Evolutionary conservation across 92 coral and sea anemone genomes (phyloP).

Genomic region (Blastomussa wellsi): DNA sequence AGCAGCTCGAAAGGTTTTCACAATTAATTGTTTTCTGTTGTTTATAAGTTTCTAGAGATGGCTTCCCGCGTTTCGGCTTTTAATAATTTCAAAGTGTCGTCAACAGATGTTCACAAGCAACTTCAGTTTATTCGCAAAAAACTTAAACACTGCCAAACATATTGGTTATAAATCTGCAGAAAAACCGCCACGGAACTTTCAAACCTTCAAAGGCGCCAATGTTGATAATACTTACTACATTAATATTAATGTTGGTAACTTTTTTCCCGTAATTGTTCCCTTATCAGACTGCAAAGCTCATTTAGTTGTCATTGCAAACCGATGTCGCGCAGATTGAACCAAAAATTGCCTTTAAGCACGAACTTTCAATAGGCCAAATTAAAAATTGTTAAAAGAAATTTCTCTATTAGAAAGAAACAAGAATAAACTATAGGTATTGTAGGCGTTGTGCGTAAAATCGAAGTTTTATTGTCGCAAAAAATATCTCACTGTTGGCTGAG

Average conservation of each 20-base stretch:
- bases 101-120: slow-evolving; percentile 6
- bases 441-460: background rate
- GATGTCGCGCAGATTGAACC: slow-evolving; percentile 19
- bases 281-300: slow-evolving; percentile 28
- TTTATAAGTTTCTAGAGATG: background rate
- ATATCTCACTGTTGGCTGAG: background rate
- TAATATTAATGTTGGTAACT: slow-evolving; percentile 31
- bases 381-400: background rate
- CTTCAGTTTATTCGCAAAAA: background rate
- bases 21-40: background rate
- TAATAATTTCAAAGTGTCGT: background rate
- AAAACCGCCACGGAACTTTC: background rate
- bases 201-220: slow-evolving; percentile 1
- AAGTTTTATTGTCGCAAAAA: background rate
- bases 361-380: slow-evolving; percentile 13
- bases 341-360: background rate
- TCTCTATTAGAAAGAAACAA: background rate
- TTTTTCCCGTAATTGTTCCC: slow-evolving; percentile 25
- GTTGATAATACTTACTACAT: background rate
- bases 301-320: slow-evolving; percentile 32
- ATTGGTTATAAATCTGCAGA: background rate
- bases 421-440: background rate
- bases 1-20: background rate
- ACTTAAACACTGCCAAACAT: background rate
- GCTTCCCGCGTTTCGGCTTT: background rate